Percentiles rank a stretch among this genome's conserved stretches.
These are phyloP conservation scores for Aptenodytes patagonicus DNA, from an alignment of 2,113 vertebrate species.

Conservation along the genomic window DNA sequence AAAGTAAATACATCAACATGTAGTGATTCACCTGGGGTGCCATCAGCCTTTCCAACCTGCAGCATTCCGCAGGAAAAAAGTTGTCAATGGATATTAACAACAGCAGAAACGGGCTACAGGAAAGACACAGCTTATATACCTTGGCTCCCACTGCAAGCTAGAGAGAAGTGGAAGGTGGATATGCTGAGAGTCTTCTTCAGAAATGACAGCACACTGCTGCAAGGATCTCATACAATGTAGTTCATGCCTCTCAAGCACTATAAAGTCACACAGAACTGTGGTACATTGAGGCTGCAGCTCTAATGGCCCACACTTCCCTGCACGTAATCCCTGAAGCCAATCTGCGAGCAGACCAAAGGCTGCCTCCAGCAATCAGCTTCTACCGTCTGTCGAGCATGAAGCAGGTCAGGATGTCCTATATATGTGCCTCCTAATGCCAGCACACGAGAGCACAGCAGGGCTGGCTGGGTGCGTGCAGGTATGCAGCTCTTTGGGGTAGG, in stretches of 20 bases:
- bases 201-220: neutral
- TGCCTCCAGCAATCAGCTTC: neutral
- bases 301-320: neutral
- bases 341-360: neutral
- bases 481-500: neutral
- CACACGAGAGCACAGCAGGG: neutral
- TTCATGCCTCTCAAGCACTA: neutral
- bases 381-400: accelerated
- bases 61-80: neutral
- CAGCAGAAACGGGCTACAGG: neutral
- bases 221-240: neutral
- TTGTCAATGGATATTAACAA: neutral
- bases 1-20: slow-evolving; percentile 23
- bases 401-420: neutral
- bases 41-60: neutral
- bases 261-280: neutral
- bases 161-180: neutral
- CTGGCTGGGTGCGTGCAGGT: neutral
- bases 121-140: neutral
- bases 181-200: neutral
- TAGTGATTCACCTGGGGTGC: neutral
- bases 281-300: neutral
- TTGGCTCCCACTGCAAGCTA: neutral
- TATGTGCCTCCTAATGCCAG: neutral
- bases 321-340: neutral